phyloP scores from a whole-genome alignment of 1,140 invertebrate species.

The Calephelis nemesis region DNA sequence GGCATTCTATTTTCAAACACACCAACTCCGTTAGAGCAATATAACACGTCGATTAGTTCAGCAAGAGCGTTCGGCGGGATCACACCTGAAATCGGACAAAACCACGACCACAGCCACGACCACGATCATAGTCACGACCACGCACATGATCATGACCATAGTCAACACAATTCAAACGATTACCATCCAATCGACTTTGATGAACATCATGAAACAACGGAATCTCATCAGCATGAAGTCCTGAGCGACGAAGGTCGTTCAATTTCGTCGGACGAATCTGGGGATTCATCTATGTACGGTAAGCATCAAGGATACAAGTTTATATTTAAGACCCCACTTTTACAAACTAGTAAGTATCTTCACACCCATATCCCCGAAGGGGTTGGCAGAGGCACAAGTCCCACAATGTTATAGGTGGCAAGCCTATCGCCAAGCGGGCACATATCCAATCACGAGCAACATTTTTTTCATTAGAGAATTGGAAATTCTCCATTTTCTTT shows the following conservation, averaged over 20 bases:
- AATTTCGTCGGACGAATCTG: conserved; percentile 43
- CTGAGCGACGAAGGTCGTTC: conserved; percentile 46
- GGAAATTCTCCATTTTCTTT: too few species aligned
- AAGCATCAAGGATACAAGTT: neutral
- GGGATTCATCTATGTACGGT: conserved; percentile 41
- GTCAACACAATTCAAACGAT: conserved; percentile 18
- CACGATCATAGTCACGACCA: conserved; percentile 39
- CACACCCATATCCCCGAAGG: too few species aligned
- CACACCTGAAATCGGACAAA: conserved; percentile 27
- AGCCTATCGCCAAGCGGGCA: too few species aligned
- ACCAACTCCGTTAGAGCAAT: conserved; percentile 60
- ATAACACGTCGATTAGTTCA: conserved; percentile 61
- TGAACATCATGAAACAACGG: conserved; percentile 44
- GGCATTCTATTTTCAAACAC: conserved; percentile 64
- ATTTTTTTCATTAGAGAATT: too few species aligned
- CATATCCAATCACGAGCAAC: too few species aligned
- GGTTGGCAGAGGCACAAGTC: too few species aligned
- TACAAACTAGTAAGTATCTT: neutral
- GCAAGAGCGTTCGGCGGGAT: conserved; percentile 65
- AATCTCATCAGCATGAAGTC: conserved; percentile 29
- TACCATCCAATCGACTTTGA: conserved; percentile 26
- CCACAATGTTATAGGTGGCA: too few species aligned
- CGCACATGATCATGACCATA: conserved; percentile 30
- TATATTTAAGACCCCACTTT: too few species aligned
- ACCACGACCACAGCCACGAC: conserved; percentile 37